These are phyloP conservation scores for Crossocerus cetratus DNA, from an alignment of 2,888 invertebrate species.

Conservation along the genomic window DNA sequence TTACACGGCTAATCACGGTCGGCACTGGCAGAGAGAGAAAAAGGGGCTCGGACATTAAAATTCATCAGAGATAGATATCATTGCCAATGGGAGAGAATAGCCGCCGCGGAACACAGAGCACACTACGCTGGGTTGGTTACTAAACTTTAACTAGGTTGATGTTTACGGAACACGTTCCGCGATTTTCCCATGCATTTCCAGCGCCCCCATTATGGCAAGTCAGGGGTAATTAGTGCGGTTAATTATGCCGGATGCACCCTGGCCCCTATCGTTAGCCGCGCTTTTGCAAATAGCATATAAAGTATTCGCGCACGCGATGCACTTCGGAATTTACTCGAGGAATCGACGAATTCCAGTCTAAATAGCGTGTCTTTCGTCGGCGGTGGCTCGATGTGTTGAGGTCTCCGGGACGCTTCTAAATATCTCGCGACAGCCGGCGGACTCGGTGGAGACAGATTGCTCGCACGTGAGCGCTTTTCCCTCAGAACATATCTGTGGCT, in stretches of 20 bases:
- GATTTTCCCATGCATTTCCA: constrained; percentile 28
- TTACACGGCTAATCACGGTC: too few relatives aligned
- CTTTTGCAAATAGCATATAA: constrained; percentile 10
- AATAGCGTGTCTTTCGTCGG: too few relatives aligned
- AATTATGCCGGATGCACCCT: constrained; percentile 5
- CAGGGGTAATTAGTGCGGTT: constrained; percentile 2
- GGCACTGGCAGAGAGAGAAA: background rate
- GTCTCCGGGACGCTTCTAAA: too few relatives aligned
- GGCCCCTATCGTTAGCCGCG: background rate
- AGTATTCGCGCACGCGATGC: too few relatives aligned
- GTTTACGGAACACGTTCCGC: constrained; percentile 46
- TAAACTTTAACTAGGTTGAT: constrained; percentile 35
- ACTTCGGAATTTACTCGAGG: too few relatives aligned
- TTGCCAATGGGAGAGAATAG: background rate
- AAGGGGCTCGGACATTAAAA: background rate
- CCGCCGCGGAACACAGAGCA: constrained; percentile 2
- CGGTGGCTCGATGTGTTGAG: too few relatives aligned
- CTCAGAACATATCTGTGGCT: constrained; percentile 32
- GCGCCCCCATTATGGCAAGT: constrained; percentile 13
- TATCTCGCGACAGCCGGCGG: background rate
- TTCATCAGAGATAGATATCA: background rate
- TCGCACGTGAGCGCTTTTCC: constrained; percentile 48
- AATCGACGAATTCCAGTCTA: too few relatives aligned
- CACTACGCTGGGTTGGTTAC: constrained; percentile 29
- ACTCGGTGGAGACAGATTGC: constrained; percentile 50